These are phyloP conservation scores for Antheraea pernyi DNA, from an alignment of 1,140 invertebrate species.

Conservation along the genomic window DNA sequence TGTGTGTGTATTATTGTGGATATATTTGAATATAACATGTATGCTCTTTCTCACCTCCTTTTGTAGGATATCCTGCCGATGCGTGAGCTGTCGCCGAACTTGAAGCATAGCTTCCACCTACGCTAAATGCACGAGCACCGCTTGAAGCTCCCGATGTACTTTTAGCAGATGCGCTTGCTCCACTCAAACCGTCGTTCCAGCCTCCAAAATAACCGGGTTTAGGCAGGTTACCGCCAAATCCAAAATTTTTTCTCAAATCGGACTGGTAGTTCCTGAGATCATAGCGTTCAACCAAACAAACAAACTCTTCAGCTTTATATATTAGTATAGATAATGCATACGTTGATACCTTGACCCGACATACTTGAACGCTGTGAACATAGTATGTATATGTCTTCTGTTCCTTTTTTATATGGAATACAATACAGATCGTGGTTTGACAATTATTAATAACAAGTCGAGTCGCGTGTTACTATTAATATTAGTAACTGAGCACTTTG, in stretches of 20 bases:
- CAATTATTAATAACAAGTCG: too few relatives aligned
- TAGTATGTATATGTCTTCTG: too few relatives aligned
- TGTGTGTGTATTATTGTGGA: too few relatives aligned
- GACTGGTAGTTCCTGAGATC: too few relatives aligned
- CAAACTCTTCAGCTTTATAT: too few relatives aligned
- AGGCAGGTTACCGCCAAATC: background rate
- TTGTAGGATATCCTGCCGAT: slow-evolving; percentile 48
- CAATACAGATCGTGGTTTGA: too few relatives aligned
- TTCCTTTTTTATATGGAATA: too few relatives aligned
- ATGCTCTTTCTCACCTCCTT: slow-evolving; percentile 47
- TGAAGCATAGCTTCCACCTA: slow-evolving; percentile 42
- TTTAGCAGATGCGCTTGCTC: slow-evolving; percentile 42
- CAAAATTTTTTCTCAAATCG: too few relatives aligned
- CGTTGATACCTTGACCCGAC: background rate
- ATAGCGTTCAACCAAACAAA: too few relatives aligned
- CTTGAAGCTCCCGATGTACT: slow-evolving; percentile 38
- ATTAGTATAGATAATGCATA: background rate
- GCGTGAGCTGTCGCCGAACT: slow-evolving; percentile 58
- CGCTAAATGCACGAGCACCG: slow-evolving; percentile 35
- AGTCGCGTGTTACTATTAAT: too few relatives aligned
- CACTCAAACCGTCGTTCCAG: slow-evolving; percentile 16
- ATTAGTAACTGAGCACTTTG: too few relatives aligned
- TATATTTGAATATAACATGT: background rate
- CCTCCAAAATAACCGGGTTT: slow-evolving; percentile 4
- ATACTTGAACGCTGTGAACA: background rate